Conservation (phyloP, 1,140 invertebrate genomes). For the Aphis craccivora region DNA sequence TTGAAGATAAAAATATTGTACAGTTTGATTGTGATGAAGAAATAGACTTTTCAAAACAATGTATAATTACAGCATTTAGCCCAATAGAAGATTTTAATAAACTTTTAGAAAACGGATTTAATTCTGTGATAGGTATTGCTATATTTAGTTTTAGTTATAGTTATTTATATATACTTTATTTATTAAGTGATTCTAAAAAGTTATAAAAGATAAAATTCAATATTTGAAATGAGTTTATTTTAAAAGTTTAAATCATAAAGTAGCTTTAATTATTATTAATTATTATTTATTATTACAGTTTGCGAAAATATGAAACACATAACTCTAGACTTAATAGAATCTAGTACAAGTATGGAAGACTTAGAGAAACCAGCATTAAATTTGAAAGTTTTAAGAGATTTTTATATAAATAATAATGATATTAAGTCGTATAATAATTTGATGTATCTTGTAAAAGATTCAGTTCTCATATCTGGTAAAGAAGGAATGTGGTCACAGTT, state of each 20-base stretch:
- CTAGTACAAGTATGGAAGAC: not conserved
- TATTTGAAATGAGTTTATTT: not conserved
- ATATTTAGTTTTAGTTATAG: not conserved
- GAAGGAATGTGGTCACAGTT: conserved; percentile 44
- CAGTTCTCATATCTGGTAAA: conserved; percentile 10
- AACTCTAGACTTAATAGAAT: not conserved
- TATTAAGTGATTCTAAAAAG: not conserved
- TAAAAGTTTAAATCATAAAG: too few species aligned
- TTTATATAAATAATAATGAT: conserved; percentile 34
- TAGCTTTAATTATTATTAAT: not conserved
- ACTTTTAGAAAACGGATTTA: conserved; percentile 35
- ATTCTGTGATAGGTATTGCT: conserved; percentile 33
- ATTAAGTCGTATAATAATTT: conserved; percentile 34
- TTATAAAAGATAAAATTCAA: too few species aligned
- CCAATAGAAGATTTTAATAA: conserved; percentile 46
- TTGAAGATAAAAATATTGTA: not conserved
- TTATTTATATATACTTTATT: not conserved
- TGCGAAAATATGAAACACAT: not conserved
- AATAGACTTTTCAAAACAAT: not conserved
- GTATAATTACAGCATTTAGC: not conserved
- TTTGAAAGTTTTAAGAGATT: conserved; percentile 25
- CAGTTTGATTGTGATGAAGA: not conserved
- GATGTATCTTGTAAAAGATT: conserved; percentile 30
- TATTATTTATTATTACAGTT: not conserved
- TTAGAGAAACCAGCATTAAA: not conserved